phyloP scores from a whole-genome alignment of 2,113 vertebrate species.

The Dicentrarchus labrax region DNA sequence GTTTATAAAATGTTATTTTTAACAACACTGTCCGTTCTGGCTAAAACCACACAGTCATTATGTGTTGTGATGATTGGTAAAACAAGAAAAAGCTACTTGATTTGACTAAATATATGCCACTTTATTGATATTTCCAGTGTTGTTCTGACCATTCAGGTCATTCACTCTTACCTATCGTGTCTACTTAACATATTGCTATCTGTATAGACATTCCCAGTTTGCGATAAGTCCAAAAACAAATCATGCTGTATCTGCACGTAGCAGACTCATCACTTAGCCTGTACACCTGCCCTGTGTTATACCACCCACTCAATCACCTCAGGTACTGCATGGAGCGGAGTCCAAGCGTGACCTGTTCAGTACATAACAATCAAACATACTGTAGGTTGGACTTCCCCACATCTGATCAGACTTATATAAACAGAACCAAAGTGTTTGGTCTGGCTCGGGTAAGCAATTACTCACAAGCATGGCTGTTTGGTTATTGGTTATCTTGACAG shows the following conservation, averaged over 20 bases:
- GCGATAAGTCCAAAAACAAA: constrained; percentile 41
- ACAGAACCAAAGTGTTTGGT: constrained; percentile 37
- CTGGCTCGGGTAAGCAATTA: neutral
- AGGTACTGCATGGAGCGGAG: constrained; percentile 61
- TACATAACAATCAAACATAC: constrained; percentile 74
- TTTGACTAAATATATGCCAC: neutral
- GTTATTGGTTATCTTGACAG: neutral
- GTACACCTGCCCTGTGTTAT: constrained; percentile 76
- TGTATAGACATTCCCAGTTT: constrained; percentile 57
- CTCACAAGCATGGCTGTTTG: neutral
- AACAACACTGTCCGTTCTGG: neutral
- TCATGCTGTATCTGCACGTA: constrained; percentile 70
- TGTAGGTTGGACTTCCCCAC: constrained; percentile 55
- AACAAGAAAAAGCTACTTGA: neutral
- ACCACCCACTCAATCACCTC: constrained; percentile 62
- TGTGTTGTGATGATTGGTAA: neutral
- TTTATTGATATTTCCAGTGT: constrained; percentile 28
- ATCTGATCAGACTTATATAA: constrained; percentile 62
- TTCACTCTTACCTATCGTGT: constrained; percentile 7
- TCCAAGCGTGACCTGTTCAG: constrained; percentile 75
- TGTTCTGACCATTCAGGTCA: neutral
- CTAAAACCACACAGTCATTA: neutral
- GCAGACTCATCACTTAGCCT: constrained; percentile 62
- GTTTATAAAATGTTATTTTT: neutral
- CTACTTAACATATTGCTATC: constrained; percentile 37